These are phyloP conservation scores for Myotis myotis DNA, from an alignment of 2,797 vertebrate genomes.

Conservation along the genomic window DNA sequence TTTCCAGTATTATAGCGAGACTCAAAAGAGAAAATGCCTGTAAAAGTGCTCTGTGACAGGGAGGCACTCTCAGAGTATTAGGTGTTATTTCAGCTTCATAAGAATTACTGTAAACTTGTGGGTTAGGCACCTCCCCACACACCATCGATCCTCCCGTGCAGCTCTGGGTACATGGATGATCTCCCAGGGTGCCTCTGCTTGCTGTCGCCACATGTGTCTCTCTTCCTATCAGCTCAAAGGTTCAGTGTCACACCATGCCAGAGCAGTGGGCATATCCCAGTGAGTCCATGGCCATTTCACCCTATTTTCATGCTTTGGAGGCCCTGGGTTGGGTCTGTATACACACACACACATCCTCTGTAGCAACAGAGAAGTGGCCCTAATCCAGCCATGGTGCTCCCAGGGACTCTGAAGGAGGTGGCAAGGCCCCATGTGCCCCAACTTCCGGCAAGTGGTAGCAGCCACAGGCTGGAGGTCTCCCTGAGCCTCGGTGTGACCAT, in stretches of 20 bases:
- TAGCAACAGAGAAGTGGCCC: not conserved
- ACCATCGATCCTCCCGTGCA: not conserved
- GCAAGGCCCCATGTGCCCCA: not conserved
- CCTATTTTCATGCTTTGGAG: rapidly evolving
- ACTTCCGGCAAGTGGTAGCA: not conserved
- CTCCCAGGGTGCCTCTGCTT: not conserved
- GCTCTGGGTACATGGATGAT: not conserved
- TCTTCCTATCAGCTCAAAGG: not conserved
- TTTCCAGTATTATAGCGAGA: not conserved
- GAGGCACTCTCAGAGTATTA: not conserved
- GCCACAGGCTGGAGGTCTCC: too few relatives aligned
- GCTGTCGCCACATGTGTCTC: rapidly evolving
- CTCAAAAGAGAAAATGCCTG: not conserved
- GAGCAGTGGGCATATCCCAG: not conserved
- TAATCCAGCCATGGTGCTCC: rapidly evolving
- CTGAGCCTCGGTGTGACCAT: rapidly evolving
- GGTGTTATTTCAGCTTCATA: not conserved
- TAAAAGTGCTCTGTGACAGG: not conserved
- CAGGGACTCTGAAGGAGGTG: not conserved
- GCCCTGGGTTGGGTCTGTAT: not conserved
- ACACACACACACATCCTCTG: not conserved
- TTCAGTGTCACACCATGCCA: not conserved
- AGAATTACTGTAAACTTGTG: not conserved
- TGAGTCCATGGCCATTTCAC: not conserved
- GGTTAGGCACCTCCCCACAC: rapidly evolving